Evolutionary conservation across 2,888 invertebrate genomes (phyloP), one percentile per base, ranked within the genome.

Genomic region (Drosophila melanocephala): DNA sequence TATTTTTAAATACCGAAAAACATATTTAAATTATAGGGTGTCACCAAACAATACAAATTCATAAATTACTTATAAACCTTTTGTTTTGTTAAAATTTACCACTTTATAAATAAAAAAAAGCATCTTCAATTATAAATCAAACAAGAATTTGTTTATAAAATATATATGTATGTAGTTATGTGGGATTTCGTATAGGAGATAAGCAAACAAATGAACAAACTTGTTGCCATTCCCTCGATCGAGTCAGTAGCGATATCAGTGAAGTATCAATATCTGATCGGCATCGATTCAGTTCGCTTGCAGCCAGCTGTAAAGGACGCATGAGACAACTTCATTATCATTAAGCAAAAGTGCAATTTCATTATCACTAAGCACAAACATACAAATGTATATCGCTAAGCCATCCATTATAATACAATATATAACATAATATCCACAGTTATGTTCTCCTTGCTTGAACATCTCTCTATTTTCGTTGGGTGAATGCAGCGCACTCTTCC

Each of bases 401-500:
- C 5, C 44, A 22, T 44, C 12, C 22, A 22, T 44, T 44, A 22
- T 22, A 22, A 44, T 22, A 44, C 5, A 22, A n/a, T 10, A n/a
- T 4, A 39, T 4, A 42, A 5, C 2, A 5, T 42, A 5, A 5
- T 4, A 16, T 16, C 9, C 9, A 16, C 14, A 47, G 47, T 26
- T 44, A 22, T 16, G 4, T 33, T 22, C 22, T 35, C 33, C 5
- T 35, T 30, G 39, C n/a, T 28, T 30, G 1, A n/a, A 30, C 39
- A 37, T 7, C 14, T 3, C 5, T n/a, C 0, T 14, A 9, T 42
- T 50, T 39, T 33, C 1, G 3, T 19, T 12, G 3, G 32, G 47
- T 66, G 37, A 12, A 53, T 63, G 60, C 47, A 47, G 22, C 35
- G 28, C 51, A n/a, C 16, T 35, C 37, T 39, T 67, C 26, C 47